phyloP scores from a whole-genome alignment of 2,797 vertebrate species.

The Heterohyrax brucei region DNA sequence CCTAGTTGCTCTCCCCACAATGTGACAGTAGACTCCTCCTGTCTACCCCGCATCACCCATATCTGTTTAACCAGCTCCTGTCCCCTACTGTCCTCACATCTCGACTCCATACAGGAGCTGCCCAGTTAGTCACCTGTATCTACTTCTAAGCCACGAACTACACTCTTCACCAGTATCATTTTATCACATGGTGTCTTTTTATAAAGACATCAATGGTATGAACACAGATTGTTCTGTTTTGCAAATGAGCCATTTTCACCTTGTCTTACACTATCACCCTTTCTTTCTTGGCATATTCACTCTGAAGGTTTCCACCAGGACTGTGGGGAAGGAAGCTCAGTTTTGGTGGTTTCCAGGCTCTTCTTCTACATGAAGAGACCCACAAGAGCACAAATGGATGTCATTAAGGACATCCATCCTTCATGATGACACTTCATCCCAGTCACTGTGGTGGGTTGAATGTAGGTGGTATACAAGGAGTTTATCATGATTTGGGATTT shows the following conservation, averaged over 20 bases:
- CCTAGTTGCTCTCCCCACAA: too few species aligned
- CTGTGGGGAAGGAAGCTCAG: background rate
- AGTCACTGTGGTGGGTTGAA: background rate
- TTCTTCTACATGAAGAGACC: background rate
- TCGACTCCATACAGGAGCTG: too few species aligned
- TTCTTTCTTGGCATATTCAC: background rate
- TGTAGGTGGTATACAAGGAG: background rate
- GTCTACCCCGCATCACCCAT: too few species aligned
- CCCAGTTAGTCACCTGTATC: too few species aligned
- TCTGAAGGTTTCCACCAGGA: constrained; percentile 16
- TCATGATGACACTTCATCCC: background rate
- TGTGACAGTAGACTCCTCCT: too few species aligned
- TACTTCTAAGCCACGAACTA: too few species aligned
- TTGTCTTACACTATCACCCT: background rate
- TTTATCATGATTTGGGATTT: background rate
- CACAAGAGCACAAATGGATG: background rate
- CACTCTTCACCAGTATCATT: too few species aligned
- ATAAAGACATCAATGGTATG: background rate
- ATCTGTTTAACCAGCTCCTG: too few species aligned
- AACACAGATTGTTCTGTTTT: background rate
- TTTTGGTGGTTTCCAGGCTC: background rate
- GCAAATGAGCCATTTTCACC: background rate
- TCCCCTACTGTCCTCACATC: too few species aligned
- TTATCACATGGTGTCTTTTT: background rate
- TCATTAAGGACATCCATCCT: background rate